Percentiles rank a stretch among this genome's conserved stretches.
Evolutionary conservation across 1,140 invertebrate species (phyloP).

Genomic region (Cotesia glomerata): DNA sequence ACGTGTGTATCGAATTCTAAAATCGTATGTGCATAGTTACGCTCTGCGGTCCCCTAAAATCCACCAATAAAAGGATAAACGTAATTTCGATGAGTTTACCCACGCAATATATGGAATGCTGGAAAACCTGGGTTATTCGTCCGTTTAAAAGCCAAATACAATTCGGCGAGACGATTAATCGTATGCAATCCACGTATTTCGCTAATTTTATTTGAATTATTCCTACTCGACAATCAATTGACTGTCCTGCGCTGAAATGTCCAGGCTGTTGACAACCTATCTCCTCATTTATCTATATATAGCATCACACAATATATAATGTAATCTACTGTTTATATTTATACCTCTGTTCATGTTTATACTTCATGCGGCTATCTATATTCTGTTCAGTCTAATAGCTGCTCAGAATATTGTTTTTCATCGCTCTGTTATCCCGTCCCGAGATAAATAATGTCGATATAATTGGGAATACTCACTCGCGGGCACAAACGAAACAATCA

Average conservation of each 20-base stretch:
- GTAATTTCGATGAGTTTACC: slow-evolving; percentile 25
- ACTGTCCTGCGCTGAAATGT: background rate
- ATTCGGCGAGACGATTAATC: slow-evolving; percentile 24
- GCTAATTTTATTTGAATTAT: slow-evolving; percentile 19
- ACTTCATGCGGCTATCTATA: background rate
- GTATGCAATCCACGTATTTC: slow-evolving; percentile 27
- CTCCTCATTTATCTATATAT: background rate
- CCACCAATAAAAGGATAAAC: slow-evolving; percentile 22
- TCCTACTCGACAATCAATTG: slow-evolving; percentile 20
- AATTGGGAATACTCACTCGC: slow-evolving; percentile 20
- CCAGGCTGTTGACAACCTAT: background rate
- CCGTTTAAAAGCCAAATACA: slow-evolving; percentile 28
- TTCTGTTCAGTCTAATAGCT: slow-evolving; percentile 15
- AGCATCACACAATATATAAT: too few relatives aligned
- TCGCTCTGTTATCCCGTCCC: slow-evolving; percentile 12
- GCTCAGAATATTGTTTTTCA: slow-evolving; percentile 28
- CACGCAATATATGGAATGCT: background rate
- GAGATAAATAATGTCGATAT: slow-evolving; percentile 34
- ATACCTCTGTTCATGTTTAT: too few relatives aligned
- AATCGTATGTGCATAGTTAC: background rate
- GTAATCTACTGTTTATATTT: too few relatives aligned
- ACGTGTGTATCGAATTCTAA: slow-evolving; percentile 2
- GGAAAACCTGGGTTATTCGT: slow-evolving; percentile 8
- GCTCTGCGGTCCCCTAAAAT: background rate
- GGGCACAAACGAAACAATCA: slow-evolving; percentile 25